Conservation (phyloP, 2,888 invertebrate genomes). For the Callinectes sapidus region DNA sequence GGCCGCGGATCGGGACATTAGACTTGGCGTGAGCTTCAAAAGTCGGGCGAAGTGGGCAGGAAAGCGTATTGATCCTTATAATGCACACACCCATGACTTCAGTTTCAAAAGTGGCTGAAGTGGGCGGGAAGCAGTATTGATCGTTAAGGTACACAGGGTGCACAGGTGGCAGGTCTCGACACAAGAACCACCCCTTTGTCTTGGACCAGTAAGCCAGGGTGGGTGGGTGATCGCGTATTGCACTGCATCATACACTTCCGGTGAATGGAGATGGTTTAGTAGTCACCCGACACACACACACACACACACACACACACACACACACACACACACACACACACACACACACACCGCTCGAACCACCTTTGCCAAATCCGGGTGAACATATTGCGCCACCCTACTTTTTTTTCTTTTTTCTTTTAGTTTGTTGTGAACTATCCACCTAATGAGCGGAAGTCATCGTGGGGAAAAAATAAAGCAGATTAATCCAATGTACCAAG, state of each 20-base stretch:
- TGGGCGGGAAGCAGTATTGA: neutral
- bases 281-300: neutral
- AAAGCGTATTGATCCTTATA: neutral
- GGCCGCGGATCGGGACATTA: neutral
- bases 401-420: no score
- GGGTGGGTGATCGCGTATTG: neutral
- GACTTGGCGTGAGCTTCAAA: neutral
- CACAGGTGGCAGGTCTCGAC: neutral
- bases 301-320: no score
- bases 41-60: neutral
- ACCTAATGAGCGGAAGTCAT: no score
- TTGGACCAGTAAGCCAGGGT: neutral
- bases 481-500: no score
- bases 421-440: no score
- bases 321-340: no score
- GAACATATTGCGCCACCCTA: no score
- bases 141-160: neutral
- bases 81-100: neutral
- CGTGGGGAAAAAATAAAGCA: no score
- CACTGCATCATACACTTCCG: neutral
- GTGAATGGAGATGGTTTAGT: neutral
- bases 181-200: neutral
- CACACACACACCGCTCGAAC: no score
- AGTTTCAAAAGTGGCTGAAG: neutral
- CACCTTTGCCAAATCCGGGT: no score